phyloP scores from a whole-genome alignment of 2,113 vertebrate species.

The Cygnus atratus region DNA sequence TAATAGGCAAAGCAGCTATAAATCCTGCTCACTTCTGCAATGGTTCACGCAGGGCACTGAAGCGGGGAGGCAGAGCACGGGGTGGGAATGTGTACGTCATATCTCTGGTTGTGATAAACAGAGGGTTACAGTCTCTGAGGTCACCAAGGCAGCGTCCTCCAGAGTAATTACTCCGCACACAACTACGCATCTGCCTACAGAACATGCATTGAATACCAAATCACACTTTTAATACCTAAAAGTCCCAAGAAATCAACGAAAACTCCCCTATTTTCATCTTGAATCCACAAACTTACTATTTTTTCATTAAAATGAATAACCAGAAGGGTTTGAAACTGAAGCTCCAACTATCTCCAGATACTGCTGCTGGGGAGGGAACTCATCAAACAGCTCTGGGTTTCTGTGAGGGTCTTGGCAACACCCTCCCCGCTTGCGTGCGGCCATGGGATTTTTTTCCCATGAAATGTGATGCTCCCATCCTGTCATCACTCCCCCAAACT shows the following conservation, averaged over 20 bases:
- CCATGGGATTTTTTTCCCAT: conserved; percentile 34
- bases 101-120: background rate
- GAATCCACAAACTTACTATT: background rate
- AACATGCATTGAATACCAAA: background rate
- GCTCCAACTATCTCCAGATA: background rate
- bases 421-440: background rate
- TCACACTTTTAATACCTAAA: background rate
- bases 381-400: background rate
- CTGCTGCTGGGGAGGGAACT: background rate
- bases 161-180: background rate
- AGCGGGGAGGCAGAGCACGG: background rate
- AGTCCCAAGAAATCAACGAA: background rate
- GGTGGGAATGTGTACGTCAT: background rate
- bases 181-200: background rate
- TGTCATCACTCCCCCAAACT: conserved; percentile 12
- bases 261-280: background rate
- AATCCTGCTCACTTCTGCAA: background rate
- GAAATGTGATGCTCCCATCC: conserved; percentile 35
- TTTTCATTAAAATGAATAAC: background rate
- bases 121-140: background rate
- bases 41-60: background rate
- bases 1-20: background rate
- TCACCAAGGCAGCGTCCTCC: background rate
- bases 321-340: background rate
- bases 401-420: conserved; percentile 4